These are phyloP conservation scores for Xyliphius kryptos DNA, from an alignment of 2,113 vertebrate species.

Conservation along the genomic window DNA sequence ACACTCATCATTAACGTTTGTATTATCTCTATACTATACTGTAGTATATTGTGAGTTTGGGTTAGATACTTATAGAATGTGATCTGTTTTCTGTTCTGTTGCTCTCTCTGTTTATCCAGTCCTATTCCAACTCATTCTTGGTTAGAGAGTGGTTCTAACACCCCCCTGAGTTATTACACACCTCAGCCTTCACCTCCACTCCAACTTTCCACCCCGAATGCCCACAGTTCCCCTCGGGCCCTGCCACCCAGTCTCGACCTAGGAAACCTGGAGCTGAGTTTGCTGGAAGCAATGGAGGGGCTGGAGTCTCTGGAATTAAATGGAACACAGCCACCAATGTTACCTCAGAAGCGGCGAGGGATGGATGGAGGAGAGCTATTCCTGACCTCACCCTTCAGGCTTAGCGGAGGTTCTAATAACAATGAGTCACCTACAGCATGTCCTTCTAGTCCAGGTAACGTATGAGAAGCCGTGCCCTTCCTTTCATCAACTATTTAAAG, in stretches of 20 bases:
- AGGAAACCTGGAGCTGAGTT: slow-evolving; percentile 64
- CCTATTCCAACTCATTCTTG: slow-evolving; percentile 46
- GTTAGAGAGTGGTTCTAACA: slow-evolving; percentile 51
- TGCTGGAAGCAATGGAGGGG: slow-evolving; percentile 63
- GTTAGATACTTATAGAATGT: too few species aligned
- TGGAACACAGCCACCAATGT: slow-evolving; percentile 65
- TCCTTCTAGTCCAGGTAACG: slow-evolving; percentile 35
- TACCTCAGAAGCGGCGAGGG: slow-evolving; percentile 81
- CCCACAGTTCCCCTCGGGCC: slow-evolving; percentile 56
- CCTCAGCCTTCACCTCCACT: slow-evolving; percentile 54
- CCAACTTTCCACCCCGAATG: slow-evolving; percentile 57
- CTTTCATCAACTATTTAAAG: too few species aligned
- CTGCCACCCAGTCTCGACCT: slow-evolving; percentile 55
- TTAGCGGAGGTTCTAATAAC: slow-evolving; percentile 76
- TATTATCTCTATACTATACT: too few species aligned
- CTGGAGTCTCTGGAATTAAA: slow-evolving; percentile 55
- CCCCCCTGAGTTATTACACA: slow-evolving; percentile 46
- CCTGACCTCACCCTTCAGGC: slow-evolving; percentile 77
- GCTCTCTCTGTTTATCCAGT: slow-evolving; percentile 38
- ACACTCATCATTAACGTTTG: too few species aligned
- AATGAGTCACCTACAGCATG: slow-evolving; percentile 33
- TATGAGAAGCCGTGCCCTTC: too few species aligned
- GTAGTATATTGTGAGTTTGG: too few species aligned
- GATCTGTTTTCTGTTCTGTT: too few species aligned
- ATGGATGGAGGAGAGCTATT: slow-evolving; percentile 68